Percentiles rank a stretch among this genome's conserved stretches.
Evolutionary conservation across 2,113 vertebrate genomes (phyloP).

Genomic region (Passer montanus): DNA sequence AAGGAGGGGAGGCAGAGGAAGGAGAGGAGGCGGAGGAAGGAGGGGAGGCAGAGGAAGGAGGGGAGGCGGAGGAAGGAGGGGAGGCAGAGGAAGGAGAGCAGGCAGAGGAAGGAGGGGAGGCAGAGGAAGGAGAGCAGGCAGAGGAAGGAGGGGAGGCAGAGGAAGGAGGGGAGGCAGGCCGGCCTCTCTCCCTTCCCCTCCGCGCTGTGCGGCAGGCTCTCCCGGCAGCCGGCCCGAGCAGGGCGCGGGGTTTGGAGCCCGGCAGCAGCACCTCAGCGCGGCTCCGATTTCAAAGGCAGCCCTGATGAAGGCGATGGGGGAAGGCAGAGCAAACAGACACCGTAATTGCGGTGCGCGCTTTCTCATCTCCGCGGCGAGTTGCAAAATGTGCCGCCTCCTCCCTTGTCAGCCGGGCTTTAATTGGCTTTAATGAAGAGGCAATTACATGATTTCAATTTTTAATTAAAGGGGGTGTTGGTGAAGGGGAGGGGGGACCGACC

Average conservation of each 20-base stretch:
- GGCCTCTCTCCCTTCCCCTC: neutral
- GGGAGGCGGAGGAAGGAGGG: neutral
- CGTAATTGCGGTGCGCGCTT: conserved; percentile 3
- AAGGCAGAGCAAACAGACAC: conserved; percentile 36
- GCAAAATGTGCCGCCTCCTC: conserved; percentile 62
- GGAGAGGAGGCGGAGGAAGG: neutral
- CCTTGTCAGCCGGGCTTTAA: conserved; percentile 36
- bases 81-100: neutral
- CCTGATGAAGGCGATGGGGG: neutral
- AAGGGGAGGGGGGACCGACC: neutral
- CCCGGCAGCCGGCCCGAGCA: neutral
- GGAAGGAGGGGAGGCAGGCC: neutral
- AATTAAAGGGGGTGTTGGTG: conserved; percentile 33
- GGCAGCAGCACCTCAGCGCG: neutral
- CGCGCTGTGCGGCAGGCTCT: fast-evolving
- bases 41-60: neutral
- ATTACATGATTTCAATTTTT: conserved; percentile 48
- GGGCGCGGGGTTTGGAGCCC: neutral
- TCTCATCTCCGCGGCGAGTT: conserved; percentile 12
- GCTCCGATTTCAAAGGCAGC: conserved; percentile 14
- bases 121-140: no score
- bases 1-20: neutral
- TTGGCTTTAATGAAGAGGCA: conserved; percentile 56
- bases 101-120: neutral
- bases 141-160: neutral